Base-by-base conservation (phyloP, 1,140 invertebrate species). In the Heliconius hewitsoni region DNA sequence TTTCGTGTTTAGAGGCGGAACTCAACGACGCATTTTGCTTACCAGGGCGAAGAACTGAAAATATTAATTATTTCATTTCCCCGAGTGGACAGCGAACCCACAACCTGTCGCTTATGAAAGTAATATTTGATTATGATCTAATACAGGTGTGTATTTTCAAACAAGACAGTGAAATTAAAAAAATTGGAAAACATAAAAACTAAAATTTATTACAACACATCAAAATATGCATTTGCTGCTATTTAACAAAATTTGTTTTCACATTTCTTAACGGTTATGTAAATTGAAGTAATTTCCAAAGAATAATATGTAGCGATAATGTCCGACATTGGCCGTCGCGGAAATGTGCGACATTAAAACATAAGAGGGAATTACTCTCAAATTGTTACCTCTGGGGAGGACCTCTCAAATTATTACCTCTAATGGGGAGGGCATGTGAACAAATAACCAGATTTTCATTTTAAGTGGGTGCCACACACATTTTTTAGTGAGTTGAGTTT, bases 361-460 rank as follows among this genome's bases (percentile, higher is more conserved):
- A 66, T 66, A 30, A 23, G 60, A 18, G 60, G 11, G 60, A 30
- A 66, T 66, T 66, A 27, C 60, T 27, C 60, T 27, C 60, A 66
- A 66, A 66, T 66, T 66, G 11, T 66, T 66, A 66, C 11, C 60
- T 66, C n/a, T 82, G 79, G 60, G 60, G 27, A 23, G 23, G 27
- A 46, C 11, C 60, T 27, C 60, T 13, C 60, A 66, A 66, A 66
- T 66, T 66, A 66, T 66, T 66, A 66, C 27, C 60, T 66, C n/a
- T 16, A 37, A 75, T 83, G 79, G 11, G 60, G 27, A 23, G 9
- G 13, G 60, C 11, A 27, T 66, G 60, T 30, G 1, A 6, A 16
- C 60, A 30, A 30, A 66, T 66, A 66, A 30, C 23, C 60, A 66
- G 60, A 66, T 66, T 66, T 66, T 66, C 57, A 30, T 66, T 66